Evolutionary conservation across 2,888 invertebrate genomes (phyloP).

Genomic region (Macrosiphum euphorbiae): DNA sequence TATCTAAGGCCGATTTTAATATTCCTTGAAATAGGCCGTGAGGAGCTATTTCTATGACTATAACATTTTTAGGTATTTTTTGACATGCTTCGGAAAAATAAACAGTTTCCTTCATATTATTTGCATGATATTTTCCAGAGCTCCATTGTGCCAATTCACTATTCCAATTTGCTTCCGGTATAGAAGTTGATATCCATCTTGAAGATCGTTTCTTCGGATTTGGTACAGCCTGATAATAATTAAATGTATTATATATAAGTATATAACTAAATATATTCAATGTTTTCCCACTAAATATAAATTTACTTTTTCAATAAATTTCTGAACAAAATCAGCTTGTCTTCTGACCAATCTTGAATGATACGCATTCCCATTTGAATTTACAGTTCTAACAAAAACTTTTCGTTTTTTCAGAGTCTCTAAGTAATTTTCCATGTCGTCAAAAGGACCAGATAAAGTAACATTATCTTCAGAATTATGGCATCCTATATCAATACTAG

Average conservation of each 20-base stretch:
- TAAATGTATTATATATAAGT: neutral
- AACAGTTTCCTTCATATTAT: constrained; percentile 73
- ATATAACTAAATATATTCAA: neutral
- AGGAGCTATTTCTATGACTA: constrained; percentile 76
- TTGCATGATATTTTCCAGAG: constrained; percentile 75
- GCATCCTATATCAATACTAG: constrained; percentile 81
- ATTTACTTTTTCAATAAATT: constrained; percentile 60
- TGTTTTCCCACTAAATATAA: neutral
- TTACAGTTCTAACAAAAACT: constrained; percentile 68
- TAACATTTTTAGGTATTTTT: constrained; percentile 75
- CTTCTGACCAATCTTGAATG: constrained; percentile 70
- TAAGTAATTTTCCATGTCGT: constrained; percentile 76
- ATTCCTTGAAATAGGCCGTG: constrained; percentile 77
- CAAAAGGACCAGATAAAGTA: constrained; percentile 83
- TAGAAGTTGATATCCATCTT: constrained; percentile 75
- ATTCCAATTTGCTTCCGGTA: constrained; percentile 72
- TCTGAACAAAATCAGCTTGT: constrained; percentile 69
- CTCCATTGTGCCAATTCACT: constrained; percentile 71
- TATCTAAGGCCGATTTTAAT: constrained; percentile 73
- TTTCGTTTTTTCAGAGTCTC: constrained; percentile 71
- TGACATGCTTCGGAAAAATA: constrained; percentile 74
- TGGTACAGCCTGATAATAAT: constrained; percentile 68
- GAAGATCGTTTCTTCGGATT: constrained; percentile 71
- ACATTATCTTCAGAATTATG: constrained; percentile 84
- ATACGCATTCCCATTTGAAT: constrained; percentile 68